phyloP scores from a whole-genome alignment of 2,113 vertebrate species.

The Mustela nigripes region DNA sequence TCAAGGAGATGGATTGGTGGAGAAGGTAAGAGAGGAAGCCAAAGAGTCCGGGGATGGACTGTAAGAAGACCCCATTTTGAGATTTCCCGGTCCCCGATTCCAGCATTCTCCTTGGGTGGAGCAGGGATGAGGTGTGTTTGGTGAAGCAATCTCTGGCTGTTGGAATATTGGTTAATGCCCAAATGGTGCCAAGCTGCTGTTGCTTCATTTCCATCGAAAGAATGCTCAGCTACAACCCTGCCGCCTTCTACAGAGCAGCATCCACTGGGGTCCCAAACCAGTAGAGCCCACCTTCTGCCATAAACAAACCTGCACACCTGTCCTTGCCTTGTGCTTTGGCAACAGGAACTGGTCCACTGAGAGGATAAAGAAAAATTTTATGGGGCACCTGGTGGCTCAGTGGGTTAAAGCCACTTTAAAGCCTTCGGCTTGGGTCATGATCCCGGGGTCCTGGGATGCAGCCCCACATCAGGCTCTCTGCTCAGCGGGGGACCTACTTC shows the following conservation, averaged over 20 bases:
- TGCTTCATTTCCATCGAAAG: neutral
- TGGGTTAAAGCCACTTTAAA: too few relatives aligned
- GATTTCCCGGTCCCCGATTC: neutral
- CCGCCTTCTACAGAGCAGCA: neutral
- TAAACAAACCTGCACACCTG: neutral
- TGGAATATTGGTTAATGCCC: neutral
- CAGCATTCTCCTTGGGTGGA: slow-evolving; percentile 9
- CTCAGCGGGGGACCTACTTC: too few relatives aligned
- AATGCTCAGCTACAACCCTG: neutral
- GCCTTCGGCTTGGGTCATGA: too few relatives aligned
- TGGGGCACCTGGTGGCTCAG: too few relatives aligned
- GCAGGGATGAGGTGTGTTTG: neutral
- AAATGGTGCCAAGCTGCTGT: neutral
- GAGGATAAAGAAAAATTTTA: neutral
- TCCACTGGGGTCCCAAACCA: neutral
- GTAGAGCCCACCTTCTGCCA: neutral
- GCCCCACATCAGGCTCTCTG: too few relatives aligned
- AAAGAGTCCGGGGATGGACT: neutral
- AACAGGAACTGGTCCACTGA: neutral
- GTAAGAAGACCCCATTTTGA: neutral
- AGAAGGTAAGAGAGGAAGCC: neutral
- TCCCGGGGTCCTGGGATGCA: too few relatives aligned
- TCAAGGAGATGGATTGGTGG: slow-evolving; percentile 61
- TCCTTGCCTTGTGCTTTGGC: neutral
- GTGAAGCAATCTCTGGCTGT: neutral